These are phyloP conservation scores for Python bivittatus DNA, from an alignment of 2,113 vertebrate species.

Conservation along the genomic window DNA sequence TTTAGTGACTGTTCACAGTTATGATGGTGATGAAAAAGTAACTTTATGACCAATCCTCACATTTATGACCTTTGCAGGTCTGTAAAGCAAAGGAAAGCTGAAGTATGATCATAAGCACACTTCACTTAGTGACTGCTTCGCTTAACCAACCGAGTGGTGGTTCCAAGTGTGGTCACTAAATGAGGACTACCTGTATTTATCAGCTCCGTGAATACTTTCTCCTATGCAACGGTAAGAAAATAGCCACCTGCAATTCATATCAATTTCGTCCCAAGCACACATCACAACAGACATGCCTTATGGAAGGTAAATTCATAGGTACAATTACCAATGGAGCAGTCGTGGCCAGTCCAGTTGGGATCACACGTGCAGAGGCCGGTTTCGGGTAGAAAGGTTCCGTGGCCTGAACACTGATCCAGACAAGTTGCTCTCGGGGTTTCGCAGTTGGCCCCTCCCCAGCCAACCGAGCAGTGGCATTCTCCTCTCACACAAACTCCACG, in stretches of 20 bases:
- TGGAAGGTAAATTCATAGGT: not conserved
- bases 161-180: too few species aligned
- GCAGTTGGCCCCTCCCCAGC: constrained; percentile 94
- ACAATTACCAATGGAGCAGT: constrained; percentile 90
- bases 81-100: too few species aligned
- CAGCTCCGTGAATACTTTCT: too few species aligned
- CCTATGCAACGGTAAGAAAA: not conserved
- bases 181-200: too few species aligned
- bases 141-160: too few species aligned
- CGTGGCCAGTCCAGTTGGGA: constrained; percentile 93
- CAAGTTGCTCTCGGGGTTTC: constrained; percentile 92
- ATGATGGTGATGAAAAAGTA: too few species aligned
- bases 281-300: not conserved
- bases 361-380: constrained; percentile 92
- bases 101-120: too few species aligned
- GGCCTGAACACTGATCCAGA: constrained; percentile 95
- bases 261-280: not conserved
- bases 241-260: not conserved
- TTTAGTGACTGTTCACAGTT: too few species aligned
- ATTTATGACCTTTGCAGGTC: too few species aligned
- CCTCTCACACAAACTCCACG: constrained; percentile 93
- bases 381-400: constrained; percentile 88
- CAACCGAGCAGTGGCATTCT: constrained; percentile 94
- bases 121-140: too few species aligned
- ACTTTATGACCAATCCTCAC: too few species aligned